Conservation (phyloP, 1,140 invertebrate genomes). For the Drosophila teissieri region DNA sequence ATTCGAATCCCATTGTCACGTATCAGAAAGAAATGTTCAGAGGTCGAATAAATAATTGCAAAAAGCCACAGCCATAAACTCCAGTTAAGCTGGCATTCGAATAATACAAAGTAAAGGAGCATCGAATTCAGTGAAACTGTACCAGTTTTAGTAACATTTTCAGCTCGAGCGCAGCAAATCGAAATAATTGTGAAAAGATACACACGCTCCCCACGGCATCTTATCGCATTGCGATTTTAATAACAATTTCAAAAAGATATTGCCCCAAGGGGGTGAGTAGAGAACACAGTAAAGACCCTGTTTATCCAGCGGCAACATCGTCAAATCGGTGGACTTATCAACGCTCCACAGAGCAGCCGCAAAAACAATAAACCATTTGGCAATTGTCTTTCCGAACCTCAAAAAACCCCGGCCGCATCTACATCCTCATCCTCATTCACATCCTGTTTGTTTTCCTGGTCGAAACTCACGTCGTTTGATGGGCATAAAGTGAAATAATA, state of each 20-base stretch:
- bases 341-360: slow-evolving; percentile 45
- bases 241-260: slow-evolving; percentile 71
- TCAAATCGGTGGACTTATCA: slow-evolving; percentile 67
- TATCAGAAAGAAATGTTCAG: slow-evolving; percentile 24
- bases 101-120: too few species aligned
- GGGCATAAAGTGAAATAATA: slow-evolving; percentile 77
- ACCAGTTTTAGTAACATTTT: slow-evolving; percentile 12
- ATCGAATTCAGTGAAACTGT: background rate
- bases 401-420: background rate
- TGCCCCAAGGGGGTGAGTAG: slow-evolving; percentile 50
- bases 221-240: slow-evolving; percentile 77
- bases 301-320: slow-evolving; percentile 71
- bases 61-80: slow-evolving; percentile 24
- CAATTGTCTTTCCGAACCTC: slow-evolving; percentile 64
- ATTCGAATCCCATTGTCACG: slow-evolving; percentile 31
- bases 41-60: slow-evolving; percentile 14
- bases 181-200: slow-evolving; percentile 56
- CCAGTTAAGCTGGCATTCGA: background rate
- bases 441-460: slow-evolving; percentile 27
- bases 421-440: background rate
- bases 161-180: slow-evolving; percentile 52
- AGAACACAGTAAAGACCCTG: slow-evolving; percentile 34
- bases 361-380: slow-evolving; percentile 78
- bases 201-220: slow-evolving; percentile 7
- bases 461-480: slow-evolving; percentile 50